Evolutionary conservation across 2,888 invertebrate species (phyloP).

Genomic region (Miltochrista miniata): DNA sequence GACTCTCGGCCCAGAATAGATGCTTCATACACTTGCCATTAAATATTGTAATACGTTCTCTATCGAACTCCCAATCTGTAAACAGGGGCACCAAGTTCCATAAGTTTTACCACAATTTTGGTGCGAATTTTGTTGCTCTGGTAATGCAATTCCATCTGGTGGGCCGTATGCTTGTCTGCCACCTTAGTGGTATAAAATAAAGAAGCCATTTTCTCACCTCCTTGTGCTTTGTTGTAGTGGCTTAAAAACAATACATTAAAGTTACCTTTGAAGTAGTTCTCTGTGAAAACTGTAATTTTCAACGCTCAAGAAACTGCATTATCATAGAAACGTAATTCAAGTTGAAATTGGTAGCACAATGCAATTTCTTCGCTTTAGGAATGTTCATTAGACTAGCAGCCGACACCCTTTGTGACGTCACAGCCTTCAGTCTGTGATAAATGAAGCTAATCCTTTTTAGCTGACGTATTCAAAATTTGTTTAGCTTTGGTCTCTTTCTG

Average conservation of each 20-base stretch:
- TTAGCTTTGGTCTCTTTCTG: constrained; percentile 18
- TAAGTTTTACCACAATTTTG: too few species aligned
- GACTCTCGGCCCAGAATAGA: too few species aligned
- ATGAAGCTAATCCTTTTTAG: constrained; percentile 45
- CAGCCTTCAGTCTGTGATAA: constrained; percentile 37
- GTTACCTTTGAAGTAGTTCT: not conserved
- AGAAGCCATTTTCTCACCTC: too few species aligned
- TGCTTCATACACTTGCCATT: too few species aligned
- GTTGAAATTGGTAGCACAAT: constrained; percentile 21
- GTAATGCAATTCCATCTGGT: too few species aligned
- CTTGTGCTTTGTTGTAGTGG: not conserved
- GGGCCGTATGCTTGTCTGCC: too few species aligned
- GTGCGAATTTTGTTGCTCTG: too few species aligned
- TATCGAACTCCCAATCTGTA: too few species aligned
- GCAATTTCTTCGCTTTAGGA: constrained; percentile 34
- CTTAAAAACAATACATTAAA: not conserved
- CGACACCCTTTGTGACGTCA: constrained; percentile 40
- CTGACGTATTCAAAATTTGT: constrained; percentile 36
- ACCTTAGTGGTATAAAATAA: too few species aligned
- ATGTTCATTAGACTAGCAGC: constrained; percentile 37
- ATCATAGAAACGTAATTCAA: constrained; percentile 19
- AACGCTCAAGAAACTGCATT: constrained; percentile 16
- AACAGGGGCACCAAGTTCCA: too few species aligned
- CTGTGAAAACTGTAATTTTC: not conserved
- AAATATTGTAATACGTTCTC: too few species aligned